Evolutionary conservation across 1,140 invertebrate genomes (phyloP), one percentile per base, ranked within the genome.

Genomic region (Anoplophora glabripennis): DNA sequence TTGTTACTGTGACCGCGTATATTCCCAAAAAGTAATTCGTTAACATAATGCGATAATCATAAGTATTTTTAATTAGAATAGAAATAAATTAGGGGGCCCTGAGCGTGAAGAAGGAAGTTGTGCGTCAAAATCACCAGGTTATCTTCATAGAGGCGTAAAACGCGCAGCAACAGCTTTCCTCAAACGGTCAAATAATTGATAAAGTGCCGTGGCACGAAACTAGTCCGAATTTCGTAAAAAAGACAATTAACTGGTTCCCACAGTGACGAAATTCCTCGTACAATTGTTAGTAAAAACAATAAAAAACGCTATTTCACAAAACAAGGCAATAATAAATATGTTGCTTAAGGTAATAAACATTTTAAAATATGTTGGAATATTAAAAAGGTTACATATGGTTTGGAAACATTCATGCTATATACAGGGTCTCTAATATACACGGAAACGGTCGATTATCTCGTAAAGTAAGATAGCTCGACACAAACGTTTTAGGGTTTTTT

Each of bases 31-130:
- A 49, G 34, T 49, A 49, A 49, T 49, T 49, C 47, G 35, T 49
- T 21, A 49, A 49, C 34, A 49, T 36, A 35, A 49, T 14, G 35
- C 47, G 35, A 49, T 49, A 49, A 49, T 49, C 35, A 49, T 49
- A 21, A 21, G 34, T 14, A 49, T 49, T 49, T 28, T 21, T 49
- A 49, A 49, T 49, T 49, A 35, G 47, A 17, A 28, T 28, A 2
- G 21, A 28, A 28, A 28, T 28, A 59, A 59, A 59, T 54, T 54
- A 59, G 46, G 34, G 18, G 35, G 56, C 33, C 49, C 59, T 36
- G 49, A 36, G 51, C 57, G 57, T 59, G 36, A 63, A 63, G 35
- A 59, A 63, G 61, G 61, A 63, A 59, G 59, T 52, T 57, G 57
- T 62, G 45, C 55, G 49, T 61, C 59, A 55, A 42, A 55, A 60